A percentile compares a stretch with the other conserved stretches of the same genome.
phyloP scores from a whole-genome alignment of 2,113 vertebrate species.

The Scolopax mira region DNA sequence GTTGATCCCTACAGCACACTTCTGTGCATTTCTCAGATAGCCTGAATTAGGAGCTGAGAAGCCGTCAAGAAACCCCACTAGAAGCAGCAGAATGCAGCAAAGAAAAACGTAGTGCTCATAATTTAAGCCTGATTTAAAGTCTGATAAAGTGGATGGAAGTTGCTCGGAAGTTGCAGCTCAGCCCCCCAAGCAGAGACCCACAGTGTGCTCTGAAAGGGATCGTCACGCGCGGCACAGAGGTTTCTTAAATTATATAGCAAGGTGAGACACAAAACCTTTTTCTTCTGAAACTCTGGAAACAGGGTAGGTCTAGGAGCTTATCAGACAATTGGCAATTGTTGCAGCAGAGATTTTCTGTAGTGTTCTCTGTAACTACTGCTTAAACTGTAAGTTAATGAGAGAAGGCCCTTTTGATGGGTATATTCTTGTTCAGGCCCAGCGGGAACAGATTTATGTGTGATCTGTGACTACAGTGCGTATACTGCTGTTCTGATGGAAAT shows the following conservation, averaged over 20 bases:
- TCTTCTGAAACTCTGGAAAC: neutral
- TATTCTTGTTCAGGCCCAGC: neutral
- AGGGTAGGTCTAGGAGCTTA: neutral
- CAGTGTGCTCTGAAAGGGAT: neutral
- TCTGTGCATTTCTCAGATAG: neutral
- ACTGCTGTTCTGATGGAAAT: neutral
- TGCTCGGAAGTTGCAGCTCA: neutral
- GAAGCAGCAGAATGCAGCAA: neutral
- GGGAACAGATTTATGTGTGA: neutral
- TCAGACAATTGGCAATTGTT: neutral
- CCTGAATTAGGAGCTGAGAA: neutral
- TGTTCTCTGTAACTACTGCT: neutral
- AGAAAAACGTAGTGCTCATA: neutral
- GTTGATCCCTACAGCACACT: neutral
- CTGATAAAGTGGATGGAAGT: neutral
- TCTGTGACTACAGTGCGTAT: neutral
- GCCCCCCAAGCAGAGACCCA: neutral
- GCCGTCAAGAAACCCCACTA: neutral
- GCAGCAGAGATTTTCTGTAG: neutral
- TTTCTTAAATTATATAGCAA: neutral
- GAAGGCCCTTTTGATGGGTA: neutral
- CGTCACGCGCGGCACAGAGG: accelerated
- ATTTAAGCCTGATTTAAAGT: neutral
- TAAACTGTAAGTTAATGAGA: neutral
- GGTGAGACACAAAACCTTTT: neutral